Conservation (phyloP, 2,797 vertebrate genomes). For the Pseudopleuronectes americanus region DNA sequence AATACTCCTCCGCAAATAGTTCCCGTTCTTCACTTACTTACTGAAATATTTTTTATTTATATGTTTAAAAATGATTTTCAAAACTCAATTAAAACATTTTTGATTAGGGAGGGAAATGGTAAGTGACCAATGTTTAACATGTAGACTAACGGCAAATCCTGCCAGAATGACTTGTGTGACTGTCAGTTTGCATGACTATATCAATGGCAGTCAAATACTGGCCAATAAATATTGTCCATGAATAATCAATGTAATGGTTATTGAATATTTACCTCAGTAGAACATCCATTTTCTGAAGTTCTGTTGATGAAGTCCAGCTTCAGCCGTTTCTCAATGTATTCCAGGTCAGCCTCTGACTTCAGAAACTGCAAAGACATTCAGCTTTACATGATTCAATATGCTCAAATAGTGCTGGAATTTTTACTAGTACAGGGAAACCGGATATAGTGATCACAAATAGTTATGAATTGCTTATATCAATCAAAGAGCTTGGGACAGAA, state of each 20-base stretch:
- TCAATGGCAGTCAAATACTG: not conserved
- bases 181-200: not conserved
- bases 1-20: too few species aligned
- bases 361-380: conserved; percentile 88
- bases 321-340: conserved; percentile 91
- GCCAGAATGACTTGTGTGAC: not conserved
- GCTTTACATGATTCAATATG: not conserved
- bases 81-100: too few species aligned
- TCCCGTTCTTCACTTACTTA: too few species aligned
- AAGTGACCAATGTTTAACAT: too few species aligned
- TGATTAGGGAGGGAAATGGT: not conserved
- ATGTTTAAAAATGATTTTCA: too few species aligned
- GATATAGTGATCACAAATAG: too few species aligned
- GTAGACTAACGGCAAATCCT: not conserved
- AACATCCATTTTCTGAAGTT: conserved; percentile 73
- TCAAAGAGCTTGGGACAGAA: too few species aligned
- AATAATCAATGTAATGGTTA: not conserved
- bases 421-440: too few species aligned
- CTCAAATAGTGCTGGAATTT: too few species aligned
- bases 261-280: conserved; percentile 80
- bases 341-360: conserved; percentile 94
- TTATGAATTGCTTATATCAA: too few species aligned
- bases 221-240: not conserved
- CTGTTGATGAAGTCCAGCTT: conserved; percentile 89
- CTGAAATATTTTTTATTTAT: too few species aligned